Evolutionary conservation across 2,113 vertebrate genomes (phyloP), one percentile per base, ranked within the genome.

Genomic region (Protomyctophum bolini): DNA sequence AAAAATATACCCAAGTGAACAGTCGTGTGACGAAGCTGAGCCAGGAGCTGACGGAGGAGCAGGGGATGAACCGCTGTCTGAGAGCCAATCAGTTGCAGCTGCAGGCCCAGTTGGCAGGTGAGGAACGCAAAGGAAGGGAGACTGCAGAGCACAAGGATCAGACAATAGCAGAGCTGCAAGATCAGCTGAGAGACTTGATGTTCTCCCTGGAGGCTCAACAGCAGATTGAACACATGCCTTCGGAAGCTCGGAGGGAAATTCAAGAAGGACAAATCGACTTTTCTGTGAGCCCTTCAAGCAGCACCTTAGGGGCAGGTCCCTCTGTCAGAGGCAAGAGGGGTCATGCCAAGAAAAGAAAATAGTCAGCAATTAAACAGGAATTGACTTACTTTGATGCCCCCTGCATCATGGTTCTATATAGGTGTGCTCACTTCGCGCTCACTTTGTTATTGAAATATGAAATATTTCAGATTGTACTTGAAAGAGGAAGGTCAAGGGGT

Each of bases 251-350:
- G 3, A 96, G 94, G 50, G 97, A 99, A 64, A 97, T 99, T 75
- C 97, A 99, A 82, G 98, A 98, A 52, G 98, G 98, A 55, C 97
- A 99, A 83, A 97, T 99, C 91, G 97, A 97, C 91, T 96, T 98
- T 0, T 91, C 91, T 0, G 81, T 95, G 86, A 90, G 93, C 2
- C 91, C 94, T 0, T 78, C 94, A 0, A 81, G 83, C 12, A 6
- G 7, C 0, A 59, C 45, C 1, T 45, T 63, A 0, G 91, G 89
- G 7, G 90, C 93, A 1, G 91, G 94, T 0, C 79, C 95, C 3
- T 70, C 93, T 0, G 87, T 86, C 64, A 84, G 95, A 1, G 94
- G 94, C 76, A 88, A 97, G 82, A 96, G 96, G 73, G 95, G 96
- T 51, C 94, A 97, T 1, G 93, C 94, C 88, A 96, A 96, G 87